Evolutionary conservation across 1,140 invertebrate species (phyloP).

Genomic region (Drosophila asahinai): DNA sequence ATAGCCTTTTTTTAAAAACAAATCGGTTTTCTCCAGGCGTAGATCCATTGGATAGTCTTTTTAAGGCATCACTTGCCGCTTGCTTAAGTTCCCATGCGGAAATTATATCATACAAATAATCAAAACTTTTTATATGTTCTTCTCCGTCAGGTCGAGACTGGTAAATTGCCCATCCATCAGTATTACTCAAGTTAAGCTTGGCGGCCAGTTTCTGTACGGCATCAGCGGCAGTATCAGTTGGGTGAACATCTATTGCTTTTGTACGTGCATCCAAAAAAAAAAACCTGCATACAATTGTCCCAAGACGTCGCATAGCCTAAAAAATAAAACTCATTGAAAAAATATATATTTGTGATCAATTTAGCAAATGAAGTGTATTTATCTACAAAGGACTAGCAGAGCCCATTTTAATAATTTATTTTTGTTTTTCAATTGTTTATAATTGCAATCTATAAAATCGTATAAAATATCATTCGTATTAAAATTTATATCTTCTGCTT

Average conservation of each 20-base stretch:
- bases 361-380: too few species aligned
- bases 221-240: slow-evolving; percentile 96
- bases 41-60: slow-evolving; percentile 87
- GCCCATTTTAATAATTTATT: too few species aligned
- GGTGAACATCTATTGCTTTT: slow-evolving; percentile 97
- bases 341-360: neutral
- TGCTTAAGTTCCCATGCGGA: slow-evolving; percentile 95
- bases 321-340: slow-evolving; percentile 47
- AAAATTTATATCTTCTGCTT: too few species aligned
- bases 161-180: slow-evolving; percentile 98
- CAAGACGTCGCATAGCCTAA: slow-evolving; percentile 93
- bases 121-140: slow-evolving; percentile 96
- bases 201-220: slow-evolving; percentile 95
- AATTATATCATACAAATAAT: slow-evolving; percentile 97
- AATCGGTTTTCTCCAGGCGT: slow-evolving; percentile 96
- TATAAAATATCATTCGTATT: too few species aligned
- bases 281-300: slow-evolving; percentile 97
- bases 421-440: too few species aligned
- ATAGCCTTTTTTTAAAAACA: slow-evolving; percentile 96
- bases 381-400: too few species aligned
- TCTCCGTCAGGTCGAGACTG: slow-evolving; percentile 93
- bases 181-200: slow-evolving; percentile 92
- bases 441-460: too few species aligned
- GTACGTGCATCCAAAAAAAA: slow-evolving; percentile 98
- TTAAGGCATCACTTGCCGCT: slow-evolving; percentile 86